Evolutionary conservation across 2,888 invertebrate genomes (phyloP), one percentile per base, ranked within the genome.

Genomic region (Cephus pygmeus): DNA sequence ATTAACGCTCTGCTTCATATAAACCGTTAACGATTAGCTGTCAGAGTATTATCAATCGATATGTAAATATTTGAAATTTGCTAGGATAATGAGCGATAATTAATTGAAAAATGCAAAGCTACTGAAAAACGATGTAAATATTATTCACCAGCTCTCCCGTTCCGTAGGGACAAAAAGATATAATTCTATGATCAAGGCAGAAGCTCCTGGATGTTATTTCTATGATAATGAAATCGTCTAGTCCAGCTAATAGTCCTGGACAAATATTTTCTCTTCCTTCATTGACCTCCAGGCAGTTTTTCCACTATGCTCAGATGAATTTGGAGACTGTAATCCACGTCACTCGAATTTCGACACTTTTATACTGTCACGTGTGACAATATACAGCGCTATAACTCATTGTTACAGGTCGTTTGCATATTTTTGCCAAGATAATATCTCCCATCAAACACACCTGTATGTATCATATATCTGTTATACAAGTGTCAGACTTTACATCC

Each of bases 381-480:
- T 56, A 56, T 23, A 23, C 23, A 23, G 6, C 6, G 56, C 23
- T 56, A 12, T 31, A 71, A 71, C 76, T 76, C 75, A 80, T 80
- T 81, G 79, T 79, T 80, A 74, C 79, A 76, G 79, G 74, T 75
- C 69, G 77, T 81, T 80, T 80, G 9, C 23, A 56, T 56, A 56
- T 56, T 56, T 56, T 56, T 56, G 9, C 56, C 56, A 23, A 56
- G 56, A 56, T 56, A 56, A 56, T 56, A 9, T 56, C 23, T 56
- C 9, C 23, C 6, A 9, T 56, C 15, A 56, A 56, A 56, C 56
- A 23, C 23, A 56, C 56, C 56, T 23, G 9, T 56, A 56, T 23
- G 15, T 23, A 56, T 9, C 36, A 4, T 56, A 56, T 23, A 56
- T 56, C 0, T 23, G 9, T 56, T 56, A 23, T 9, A 56, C 23